Evolutionary conservation across 2,888 invertebrate genomes (phyloP).

Genomic region (Congeria kusceri): DNA sequence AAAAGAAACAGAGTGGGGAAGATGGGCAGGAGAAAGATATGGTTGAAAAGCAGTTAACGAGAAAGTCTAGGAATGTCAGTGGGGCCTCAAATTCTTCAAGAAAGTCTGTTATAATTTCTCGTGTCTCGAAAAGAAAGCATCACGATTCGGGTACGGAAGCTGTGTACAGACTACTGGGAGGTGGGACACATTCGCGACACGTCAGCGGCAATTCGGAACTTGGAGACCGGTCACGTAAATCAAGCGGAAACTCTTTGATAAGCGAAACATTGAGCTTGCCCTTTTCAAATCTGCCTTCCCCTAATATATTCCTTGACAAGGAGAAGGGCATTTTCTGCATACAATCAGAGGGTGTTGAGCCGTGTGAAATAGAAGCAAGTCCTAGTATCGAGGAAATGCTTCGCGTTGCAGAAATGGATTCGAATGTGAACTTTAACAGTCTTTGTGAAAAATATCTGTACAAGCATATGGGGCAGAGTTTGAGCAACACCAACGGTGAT

Average conservation of each 20-base stretch:
- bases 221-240: slow-evolving; percentile 48
- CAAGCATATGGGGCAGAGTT: too few relatives aligned
- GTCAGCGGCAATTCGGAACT: slow-evolving; percentile 42
- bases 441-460: too few relatives aligned
- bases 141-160: too few relatives aligned
- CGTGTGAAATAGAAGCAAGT: slow-evolving; percentile 25
- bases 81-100: slow-evolving; percentile 20
- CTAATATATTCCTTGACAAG: slow-evolving; percentile 47
- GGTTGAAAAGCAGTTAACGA: background rate
- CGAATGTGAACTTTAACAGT: too few relatives aligned
- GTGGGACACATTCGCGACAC: slow-evolving; percentile 21
- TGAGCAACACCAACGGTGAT: too few relatives aligned
- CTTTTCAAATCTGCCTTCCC: slow-evolving; percentile 34
- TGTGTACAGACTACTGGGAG: too few relatives aligned
- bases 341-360: slow-evolving; percentile 31
- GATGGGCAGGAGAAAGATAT: slow-evolving; percentile 15
- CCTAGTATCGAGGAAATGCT: background rate
- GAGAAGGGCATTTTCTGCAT: slow-evolving; percentile 49
- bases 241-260: slow-evolving; percentile 53
- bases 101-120: slow-evolving; percentile 17
- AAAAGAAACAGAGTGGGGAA: slow-evolving; percentile 6
- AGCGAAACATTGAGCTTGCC: slow-evolving; percentile 42
- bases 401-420: background rate
- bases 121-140: background rate
- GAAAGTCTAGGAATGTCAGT: slow-evolving; percentile 41